phyloP scores from a whole-genome alignment of 2,797 vertebrate genomes.

The Eutrigla gurnardus region DNA sequence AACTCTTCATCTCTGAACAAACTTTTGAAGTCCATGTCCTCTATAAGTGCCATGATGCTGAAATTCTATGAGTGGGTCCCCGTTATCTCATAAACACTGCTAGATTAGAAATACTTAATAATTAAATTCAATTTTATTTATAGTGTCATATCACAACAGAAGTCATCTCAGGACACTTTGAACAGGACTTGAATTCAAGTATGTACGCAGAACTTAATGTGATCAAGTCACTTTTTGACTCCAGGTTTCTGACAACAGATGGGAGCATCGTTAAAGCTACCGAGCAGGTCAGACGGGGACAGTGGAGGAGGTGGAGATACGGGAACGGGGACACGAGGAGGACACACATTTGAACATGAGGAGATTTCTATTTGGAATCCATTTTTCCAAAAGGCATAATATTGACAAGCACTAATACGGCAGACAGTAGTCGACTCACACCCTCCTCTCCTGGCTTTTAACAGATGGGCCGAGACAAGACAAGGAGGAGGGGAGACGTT shows the following conservation, averaged over 20 bases:
- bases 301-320: slow-evolving; percentile 29
- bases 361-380: slow-evolving; percentile 69
- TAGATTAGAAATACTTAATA: not conserved
- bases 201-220: slow-evolving; percentile 27
- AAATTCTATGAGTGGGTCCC: not conserved
- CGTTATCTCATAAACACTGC: not conserved
- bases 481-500: not conserved
- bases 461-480: slow-evolving; percentile 38
- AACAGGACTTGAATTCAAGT: not conserved
- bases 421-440: slow-evolving; percentile 72
- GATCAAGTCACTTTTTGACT: slow-evolving; percentile 35
- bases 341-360: slow-evolving; percentile 60
- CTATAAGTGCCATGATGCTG: not conserved
- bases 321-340: slow-evolving; percentile 41
- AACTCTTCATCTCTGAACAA: too few relatives aligned
- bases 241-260: slow-evolving; percentile 33
- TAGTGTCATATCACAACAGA: too few relatives aligned
- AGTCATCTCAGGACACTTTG: too few relatives aligned
- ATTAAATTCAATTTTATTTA: too few relatives aligned
- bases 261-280: slow-evolving; percentile 39
- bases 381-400: slow-evolving; percentile 59
- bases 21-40: not conserved
- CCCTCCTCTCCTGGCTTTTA: slow-evolving; percentile 37
- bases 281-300: slow-evolving; percentile 55
- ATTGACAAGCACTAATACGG: slow-evolving; percentile 70